Conservation (phyloP, 2,888 invertebrate genomes). For the Chorisops tibialis region DNA sequence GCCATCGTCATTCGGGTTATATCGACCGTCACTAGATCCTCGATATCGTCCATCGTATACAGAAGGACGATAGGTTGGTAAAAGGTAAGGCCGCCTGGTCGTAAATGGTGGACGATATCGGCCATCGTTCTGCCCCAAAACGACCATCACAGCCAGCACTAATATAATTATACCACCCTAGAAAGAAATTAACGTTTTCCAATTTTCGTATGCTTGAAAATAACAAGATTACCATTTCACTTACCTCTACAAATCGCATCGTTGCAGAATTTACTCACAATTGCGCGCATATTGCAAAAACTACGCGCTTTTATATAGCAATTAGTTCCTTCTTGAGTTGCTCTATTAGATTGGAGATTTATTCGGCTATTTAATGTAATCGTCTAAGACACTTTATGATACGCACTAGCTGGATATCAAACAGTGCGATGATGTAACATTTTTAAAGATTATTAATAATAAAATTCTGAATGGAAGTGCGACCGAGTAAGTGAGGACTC, state of each 20-base stretch:
- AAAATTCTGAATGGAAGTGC: too few species aligned
- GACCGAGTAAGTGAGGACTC: too few species aligned
- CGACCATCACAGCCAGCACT: not conserved
- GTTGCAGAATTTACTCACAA: not conserved
- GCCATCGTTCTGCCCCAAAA: conserved; percentile 47
- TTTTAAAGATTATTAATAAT: too few species aligned
- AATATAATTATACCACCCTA: not conserved
- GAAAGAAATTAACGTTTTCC: not conserved
- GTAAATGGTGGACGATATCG: conserved; percentile 50
- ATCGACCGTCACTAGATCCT: conserved; percentile 44
- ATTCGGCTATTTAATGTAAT: not conserved
- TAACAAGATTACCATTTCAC: not conserved
- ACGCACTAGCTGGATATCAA: too few species aligned
- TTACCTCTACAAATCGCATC: not conserved
- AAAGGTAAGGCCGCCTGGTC: conserved; percentile 2
- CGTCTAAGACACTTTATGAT: not conserved
- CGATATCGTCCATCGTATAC: conserved; percentile 48
- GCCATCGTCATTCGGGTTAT: conserved; percentile 37
- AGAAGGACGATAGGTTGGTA: not conserved
- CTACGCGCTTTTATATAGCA: conserved; percentile 7
- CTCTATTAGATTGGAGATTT: conserved; percentile 11
- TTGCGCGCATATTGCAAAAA: not conserved
- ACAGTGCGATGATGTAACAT: too few species aligned
- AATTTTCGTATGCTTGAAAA: too few species aligned
- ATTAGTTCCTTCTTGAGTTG: conserved; percentile 11